phyloP scores from a whole-genome alignment of 2,797 vertebrate species.

The Rhinophrynus dorsalis region DNA sequence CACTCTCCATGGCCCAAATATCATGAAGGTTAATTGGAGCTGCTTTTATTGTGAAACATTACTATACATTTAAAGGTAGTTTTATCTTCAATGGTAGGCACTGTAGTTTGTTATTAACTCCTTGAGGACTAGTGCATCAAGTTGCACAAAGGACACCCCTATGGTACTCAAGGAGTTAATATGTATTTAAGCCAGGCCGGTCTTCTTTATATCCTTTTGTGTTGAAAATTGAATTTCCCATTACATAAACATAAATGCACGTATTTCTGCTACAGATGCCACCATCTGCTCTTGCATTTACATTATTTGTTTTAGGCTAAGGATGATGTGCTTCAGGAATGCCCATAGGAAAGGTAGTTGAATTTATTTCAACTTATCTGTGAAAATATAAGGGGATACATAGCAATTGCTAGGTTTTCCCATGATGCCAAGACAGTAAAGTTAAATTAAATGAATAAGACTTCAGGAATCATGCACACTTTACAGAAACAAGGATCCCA shows the following conservation, averaged over 20 bases:
- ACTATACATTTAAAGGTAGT: no score
- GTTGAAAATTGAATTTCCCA: conserved; percentile 46
- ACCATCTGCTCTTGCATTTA: conserved; percentile 54
- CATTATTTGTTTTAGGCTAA: conserved; percentile 51
- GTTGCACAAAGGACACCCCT: no score
- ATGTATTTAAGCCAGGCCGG: conserved; percentile 6
- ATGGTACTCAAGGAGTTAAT: no score
- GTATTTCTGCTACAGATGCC: conserved; percentile 45
- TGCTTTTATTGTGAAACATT: no score
- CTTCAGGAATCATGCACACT: conserved; percentile 50
- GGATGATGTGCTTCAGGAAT: conserved; percentile 52
- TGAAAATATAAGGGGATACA: conserved; percentile 57
- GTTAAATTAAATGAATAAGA: conserved; percentile 60
- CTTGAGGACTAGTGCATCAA: no score
- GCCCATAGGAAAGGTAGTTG: conserved; percentile 41
- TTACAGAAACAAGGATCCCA: conserved; percentile 39
- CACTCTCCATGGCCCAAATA: no score
- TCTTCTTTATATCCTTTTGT: conserved; percentile 32
- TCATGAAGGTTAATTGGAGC: no score
- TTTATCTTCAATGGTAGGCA: no score
- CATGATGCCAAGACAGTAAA: conserved; percentile 53
- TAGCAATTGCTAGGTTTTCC: conserved; percentile 49
- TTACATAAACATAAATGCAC: conserved; percentile 43
- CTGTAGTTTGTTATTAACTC: no score
- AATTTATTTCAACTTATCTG: conserved; percentile 58